Base-by-base conservation (phyloP, 2,888 invertebrate species). In the Imbricaverruca yamaguchii region DNA sequence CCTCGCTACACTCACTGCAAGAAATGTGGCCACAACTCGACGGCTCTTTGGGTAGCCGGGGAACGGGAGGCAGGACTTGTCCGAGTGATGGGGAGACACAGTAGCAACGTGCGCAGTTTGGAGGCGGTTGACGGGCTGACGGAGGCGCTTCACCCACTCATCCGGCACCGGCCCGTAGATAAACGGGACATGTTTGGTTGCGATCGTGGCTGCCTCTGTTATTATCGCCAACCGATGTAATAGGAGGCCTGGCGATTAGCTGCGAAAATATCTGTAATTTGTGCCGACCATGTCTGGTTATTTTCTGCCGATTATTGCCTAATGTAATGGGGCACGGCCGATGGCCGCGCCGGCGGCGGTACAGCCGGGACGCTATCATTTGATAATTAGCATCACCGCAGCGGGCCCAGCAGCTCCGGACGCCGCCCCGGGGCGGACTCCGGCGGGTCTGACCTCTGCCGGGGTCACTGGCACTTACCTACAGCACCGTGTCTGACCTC, bases 211-310 rank as follows among this genome's bases (percentile, higher is more conserved):
- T 18, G 53, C 74, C 74, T 15, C 53, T 74, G 25, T 74, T 74
- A 74, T 74, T 74, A 74, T 39, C 74, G 21, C 74, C 74, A 53
- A 10, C 74, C 13, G 15, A 18, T 39, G 74, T 74, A 74, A 74
- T 74, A 74, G 53, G 39, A 74, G 53, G 23, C 39, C 74, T 12
- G 39, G 74, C 53, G 74, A 74, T 74, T 74, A 74, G 39, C 74
- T 53, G 74, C 15, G 18, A 53, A 74, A 74, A 74, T 74, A 74
- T 74, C 74, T 74, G 74, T 74, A 74, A 74, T 74, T 74, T 74
- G 74, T 74, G 23, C 18, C 15, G 74, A 18, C 53, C 74, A 74
- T 53, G 18, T 74, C 74, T 74, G 74, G 74, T 74, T 13, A 74
- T 74, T 74, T 74, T 74, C 74, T 39, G 74, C 15, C 74, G 74